A percentile compares a stretch with the other conserved stretches of the same genome.
phyloP scores from a whole-genome alignment of 2,888 invertebrate species.

The Caenorhabditis sp. region DNA sequence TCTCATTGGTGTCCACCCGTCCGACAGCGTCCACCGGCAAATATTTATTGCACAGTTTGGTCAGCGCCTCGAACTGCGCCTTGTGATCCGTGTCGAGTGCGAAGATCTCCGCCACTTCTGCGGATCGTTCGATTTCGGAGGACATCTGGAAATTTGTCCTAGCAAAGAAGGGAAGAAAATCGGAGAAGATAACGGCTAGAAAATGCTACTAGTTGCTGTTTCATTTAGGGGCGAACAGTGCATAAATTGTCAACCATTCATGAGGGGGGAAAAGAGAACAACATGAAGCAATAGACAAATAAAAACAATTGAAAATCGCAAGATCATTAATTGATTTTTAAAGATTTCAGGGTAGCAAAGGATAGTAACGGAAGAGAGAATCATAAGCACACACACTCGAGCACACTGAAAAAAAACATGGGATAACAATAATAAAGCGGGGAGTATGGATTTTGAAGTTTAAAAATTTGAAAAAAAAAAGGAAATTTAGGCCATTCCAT shows the following conservation, averaged over 20 bases:
- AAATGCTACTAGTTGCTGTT: not conserved
- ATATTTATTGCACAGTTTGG: constrained; percentile 49
- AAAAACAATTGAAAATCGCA: constrained; percentile 8
- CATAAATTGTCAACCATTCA: constrained; percentile 12
- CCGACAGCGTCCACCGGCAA: constrained; percentile 44
- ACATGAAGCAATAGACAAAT: constrained; percentile 21
- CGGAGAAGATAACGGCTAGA: not conserved
- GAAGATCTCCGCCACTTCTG: constrained; percentile 71
- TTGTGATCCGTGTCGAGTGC: constrained; percentile 76
- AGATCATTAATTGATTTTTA: constrained; percentile 35
- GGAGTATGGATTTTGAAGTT: not conserved
- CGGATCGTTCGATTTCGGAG: constrained; percentile 43
- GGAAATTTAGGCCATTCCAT: constrained; percentile 82
- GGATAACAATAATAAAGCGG: constrained; percentile 25
- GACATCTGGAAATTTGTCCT: constrained; percentile 19
- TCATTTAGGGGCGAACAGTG: not conserved
- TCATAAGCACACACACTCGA: constrained; percentile 32
- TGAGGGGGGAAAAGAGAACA: constrained; percentile 13
- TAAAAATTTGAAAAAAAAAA: constrained; percentile 9
- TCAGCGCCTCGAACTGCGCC: constrained; percentile 72
- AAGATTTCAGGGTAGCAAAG: too few species aligned
- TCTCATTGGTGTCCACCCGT: constrained; percentile 41
- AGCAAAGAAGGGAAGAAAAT: not conserved
- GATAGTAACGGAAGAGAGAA: not conserved
- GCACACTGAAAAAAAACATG: constrained; percentile 11